Percentiles rank a stretch among this genome's conserved stretches.
Conservation (phyloP, 2,888 invertebrate genomes). For the Cremastinae sp. region DNA sequence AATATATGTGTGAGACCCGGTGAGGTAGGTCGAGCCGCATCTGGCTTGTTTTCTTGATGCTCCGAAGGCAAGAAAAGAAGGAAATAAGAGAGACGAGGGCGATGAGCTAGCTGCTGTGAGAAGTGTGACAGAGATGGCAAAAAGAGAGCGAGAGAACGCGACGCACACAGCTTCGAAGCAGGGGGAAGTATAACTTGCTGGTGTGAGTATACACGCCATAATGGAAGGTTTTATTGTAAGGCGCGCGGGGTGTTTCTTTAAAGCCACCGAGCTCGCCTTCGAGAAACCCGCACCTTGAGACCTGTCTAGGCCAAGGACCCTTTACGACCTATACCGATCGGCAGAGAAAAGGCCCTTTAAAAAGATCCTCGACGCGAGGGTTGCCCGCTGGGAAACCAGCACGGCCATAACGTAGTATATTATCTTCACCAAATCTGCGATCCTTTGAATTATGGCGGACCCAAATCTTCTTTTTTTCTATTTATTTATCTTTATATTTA, state of each 20-base stretch:
- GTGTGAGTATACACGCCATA: constrained; percentile 31
- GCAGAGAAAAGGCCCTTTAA: constrained; percentile 59
- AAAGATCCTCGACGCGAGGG: constrained; percentile 49
- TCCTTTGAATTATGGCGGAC: constrained; percentile 11
- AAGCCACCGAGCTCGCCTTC: constrained; percentile 68
- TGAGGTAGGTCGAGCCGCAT: constrained; percentile 72
- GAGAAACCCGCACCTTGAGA: constrained; percentile 77
- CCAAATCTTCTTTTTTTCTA: constrained; percentile 22
- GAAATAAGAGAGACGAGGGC: too few relatives aligned
- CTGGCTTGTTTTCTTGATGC: constrained; percentile 64
- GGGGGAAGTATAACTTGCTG: constrained; percentile 20
- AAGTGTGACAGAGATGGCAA: too few relatives aligned
- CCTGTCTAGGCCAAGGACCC: constrained; percentile 76
- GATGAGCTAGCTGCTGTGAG: too few relatives aligned
- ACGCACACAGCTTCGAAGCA: constrained; percentile 38
- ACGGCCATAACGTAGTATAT: constrained; percentile 37
- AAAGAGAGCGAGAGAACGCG: constrained; percentile 27
- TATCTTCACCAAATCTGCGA: constrained; percentile 10
- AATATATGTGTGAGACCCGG: constrained; percentile 62
- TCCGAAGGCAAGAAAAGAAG: too few relatives aligned
- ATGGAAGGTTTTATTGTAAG: constrained; percentile 11
- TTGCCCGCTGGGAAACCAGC: constrained; percentile 40
- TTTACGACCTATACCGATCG: constrained; percentile 58
- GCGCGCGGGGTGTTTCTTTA: constrained; percentile 71
- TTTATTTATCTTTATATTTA: constrained; percentile 32